Conservation (phyloP, 1,140 invertebrate species). For the Mycetomoellerius zeteki region DNA sequence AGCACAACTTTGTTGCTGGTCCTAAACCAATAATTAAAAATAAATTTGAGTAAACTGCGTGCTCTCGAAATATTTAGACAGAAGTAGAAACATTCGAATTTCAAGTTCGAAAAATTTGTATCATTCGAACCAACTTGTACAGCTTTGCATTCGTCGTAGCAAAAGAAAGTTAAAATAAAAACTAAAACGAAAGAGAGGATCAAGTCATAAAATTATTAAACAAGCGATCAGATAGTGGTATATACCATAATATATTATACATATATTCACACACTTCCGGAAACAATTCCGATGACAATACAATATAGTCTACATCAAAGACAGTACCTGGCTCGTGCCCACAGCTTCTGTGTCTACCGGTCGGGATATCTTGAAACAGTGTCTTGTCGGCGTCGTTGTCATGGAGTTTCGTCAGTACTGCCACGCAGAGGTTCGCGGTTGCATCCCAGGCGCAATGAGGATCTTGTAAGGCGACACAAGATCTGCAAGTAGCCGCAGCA, state of each 20-base stretch:
- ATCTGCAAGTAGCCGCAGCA: constrained; percentile 88
- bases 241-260: not conserved
- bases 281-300: not conserved
- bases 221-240: not conserved
- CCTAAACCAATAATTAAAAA: not conserved
- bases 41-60: not conserved
- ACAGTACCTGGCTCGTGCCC: constrained; percentile 87
- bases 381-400: constrained; percentile 89
- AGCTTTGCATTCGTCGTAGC: not conserved
- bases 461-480: constrained; percentile 97
- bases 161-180: not conserved
- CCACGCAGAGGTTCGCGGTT: constrained; percentile 91
- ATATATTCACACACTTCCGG: constrained; percentile 11
- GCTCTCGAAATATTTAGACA: constrained; percentile 4
- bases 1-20: not conserved
- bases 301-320: not conserved
- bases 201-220: constrained; percentile 28
- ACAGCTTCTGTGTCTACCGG: constrained; percentile 90
- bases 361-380: constrained; percentile 92
- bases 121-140: not conserved
- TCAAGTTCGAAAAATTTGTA: not conserved
- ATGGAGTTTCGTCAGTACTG: constrained; percentile 89
- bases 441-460: constrained; percentile 99
- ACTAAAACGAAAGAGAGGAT: constrained; percentile 62
- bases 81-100: not conserved